phyloP scores from a whole-genome alignment of 1,140 invertebrate genomes.

The Stenopsyche tienmushanensis region DNA sequence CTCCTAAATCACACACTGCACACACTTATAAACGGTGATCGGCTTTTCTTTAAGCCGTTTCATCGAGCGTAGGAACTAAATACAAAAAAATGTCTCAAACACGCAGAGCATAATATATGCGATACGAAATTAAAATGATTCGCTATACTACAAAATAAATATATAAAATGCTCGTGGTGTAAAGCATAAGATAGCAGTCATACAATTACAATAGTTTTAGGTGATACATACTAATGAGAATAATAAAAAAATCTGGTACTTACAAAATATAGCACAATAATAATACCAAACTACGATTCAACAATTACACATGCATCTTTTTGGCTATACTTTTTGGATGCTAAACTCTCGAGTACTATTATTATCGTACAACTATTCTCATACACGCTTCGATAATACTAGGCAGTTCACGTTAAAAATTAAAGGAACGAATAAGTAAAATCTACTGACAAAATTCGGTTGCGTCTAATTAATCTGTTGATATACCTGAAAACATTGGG shows the following conservation, averaged over 20 bases:
- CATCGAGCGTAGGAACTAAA: conserved; percentile 20
- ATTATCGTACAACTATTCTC: not conserved
- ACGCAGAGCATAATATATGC: conserved; percentile 13
- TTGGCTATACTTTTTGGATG: conserved; percentile 34
- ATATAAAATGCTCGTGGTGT: not conserved
- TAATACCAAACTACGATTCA: conserved; percentile 19
- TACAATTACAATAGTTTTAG: not conserved
- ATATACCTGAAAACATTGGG: conserved; percentile 58
- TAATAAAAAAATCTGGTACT: conserved; percentile 4
- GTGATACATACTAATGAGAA: not conserved
- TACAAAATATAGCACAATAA: conserved; percentile 3
- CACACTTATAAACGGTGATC: not conserved
- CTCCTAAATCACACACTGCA: conserved; percentile 33
- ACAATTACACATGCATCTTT: conserved; percentile 32
- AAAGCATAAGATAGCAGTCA: not conserved
- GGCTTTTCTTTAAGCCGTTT: conserved; percentile 7
- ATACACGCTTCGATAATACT: not conserved
- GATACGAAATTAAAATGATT: conserved; percentile 1
- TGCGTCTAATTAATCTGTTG: conserved; percentile 58
- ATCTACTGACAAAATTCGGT: too few species aligned
- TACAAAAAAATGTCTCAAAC: conserved; percentile 2
- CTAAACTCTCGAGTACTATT: not conserved
- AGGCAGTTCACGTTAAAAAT: not conserved
- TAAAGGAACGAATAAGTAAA: not conserved
- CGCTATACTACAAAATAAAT: not conserved